Evolutionary conservation across 2,888 invertebrate genomes (phyloP).

Genomic region (Macaria liturata): DNA sequence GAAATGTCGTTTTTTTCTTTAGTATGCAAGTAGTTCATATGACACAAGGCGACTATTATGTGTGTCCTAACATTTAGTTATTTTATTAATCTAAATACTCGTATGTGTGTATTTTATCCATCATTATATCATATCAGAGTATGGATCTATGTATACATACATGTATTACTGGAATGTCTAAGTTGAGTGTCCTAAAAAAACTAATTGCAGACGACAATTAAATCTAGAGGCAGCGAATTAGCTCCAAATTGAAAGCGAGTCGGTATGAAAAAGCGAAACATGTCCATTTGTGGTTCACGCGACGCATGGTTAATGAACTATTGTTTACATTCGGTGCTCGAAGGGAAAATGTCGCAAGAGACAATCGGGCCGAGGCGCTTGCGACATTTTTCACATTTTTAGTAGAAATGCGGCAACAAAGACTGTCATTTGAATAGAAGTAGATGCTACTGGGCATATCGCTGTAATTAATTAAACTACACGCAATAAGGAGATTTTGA

Average conservation of each 20-base stretch:
- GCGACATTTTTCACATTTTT: conserved; percentile 1
- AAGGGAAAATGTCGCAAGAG: conserved; percentile 10
- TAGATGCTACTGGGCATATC: too few species aligned
- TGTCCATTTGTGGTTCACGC: conserved; percentile 42
- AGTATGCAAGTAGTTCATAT: too few species aligned
- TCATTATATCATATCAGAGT: too few species aligned
- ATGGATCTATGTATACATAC: conserved; percentile 24
- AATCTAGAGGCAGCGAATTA: conserved; percentile 40
- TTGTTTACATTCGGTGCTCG: conserved; percentile 17
- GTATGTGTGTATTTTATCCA: too few species aligned
- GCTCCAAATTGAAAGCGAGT: conserved; percentile 40
- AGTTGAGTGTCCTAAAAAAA: conserved; percentile 38
- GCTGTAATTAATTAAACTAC: too few species aligned
- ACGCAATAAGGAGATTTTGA: too few species aligned
- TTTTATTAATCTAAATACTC: too few species aligned
- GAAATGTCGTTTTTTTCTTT: too few species aligned
- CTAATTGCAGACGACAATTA: conserved; percentile 41
- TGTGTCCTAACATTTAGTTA: too few species aligned
- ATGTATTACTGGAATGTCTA: conserved; percentile 30
- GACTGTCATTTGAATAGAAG: conserved; percentile 6
- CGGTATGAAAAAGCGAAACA: conserved; percentile 31
- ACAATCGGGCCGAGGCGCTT: conserved; percentile 3
- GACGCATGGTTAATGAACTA: conserved; percentile 27
- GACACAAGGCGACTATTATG: too few species aligned
- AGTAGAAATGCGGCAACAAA: conserved; percentile 24